These are phyloP conservation scores for Cromileptes altivelis DNA, from an alignment of 2,113 vertebrate species.

Conservation along the genomic window DNA sequence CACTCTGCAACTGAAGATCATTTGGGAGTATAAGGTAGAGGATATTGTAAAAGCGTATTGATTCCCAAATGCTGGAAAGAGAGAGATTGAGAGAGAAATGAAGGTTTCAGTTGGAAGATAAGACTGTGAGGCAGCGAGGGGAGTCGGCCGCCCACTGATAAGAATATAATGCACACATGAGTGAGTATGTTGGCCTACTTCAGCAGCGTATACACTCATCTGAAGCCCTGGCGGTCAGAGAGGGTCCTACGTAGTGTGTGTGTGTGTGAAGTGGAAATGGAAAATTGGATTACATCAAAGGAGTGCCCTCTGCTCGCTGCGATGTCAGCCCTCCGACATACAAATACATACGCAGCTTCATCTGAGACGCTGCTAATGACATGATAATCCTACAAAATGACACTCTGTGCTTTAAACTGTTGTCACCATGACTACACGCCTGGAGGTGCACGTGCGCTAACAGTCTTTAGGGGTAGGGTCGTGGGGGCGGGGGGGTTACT, in stretches of 20 bases:
- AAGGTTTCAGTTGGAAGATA: constrained; percentile 43
- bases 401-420: constrained; percentile 52
- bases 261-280: constrained; percentile 63
- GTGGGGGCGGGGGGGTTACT: constrained; percentile 10
- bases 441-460: constrained; percentile 10
- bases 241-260: constrained; percentile 24
- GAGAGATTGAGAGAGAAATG: neutral
- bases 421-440: constrained; percentile 40
- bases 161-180: constrained; percentile 12
- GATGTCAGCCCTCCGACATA: constrained; percentile 61
- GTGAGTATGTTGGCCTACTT: constrained; percentile 18
- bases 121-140: neutral
- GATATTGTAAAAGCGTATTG: neutral
- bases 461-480: neutral
- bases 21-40: neutral
- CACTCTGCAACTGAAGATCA: neutral
- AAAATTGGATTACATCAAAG: constrained; percentile 81
- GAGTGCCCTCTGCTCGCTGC: constrained; percentile 63
- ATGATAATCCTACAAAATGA: constrained; percentile 71
- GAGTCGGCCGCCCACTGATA: constrained; percentile 32
- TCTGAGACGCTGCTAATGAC: constrained; percentile 64
- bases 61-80: neutral
- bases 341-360: constrained; percentile 26
- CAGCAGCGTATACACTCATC: constrained; percentile 19
- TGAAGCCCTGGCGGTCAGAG: constrained; percentile 4